These are phyloP conservation scores for Hylia prasina DNA, from an alignment of 2,113 vertebrate species.

Conservation along the genomic window DNA sequence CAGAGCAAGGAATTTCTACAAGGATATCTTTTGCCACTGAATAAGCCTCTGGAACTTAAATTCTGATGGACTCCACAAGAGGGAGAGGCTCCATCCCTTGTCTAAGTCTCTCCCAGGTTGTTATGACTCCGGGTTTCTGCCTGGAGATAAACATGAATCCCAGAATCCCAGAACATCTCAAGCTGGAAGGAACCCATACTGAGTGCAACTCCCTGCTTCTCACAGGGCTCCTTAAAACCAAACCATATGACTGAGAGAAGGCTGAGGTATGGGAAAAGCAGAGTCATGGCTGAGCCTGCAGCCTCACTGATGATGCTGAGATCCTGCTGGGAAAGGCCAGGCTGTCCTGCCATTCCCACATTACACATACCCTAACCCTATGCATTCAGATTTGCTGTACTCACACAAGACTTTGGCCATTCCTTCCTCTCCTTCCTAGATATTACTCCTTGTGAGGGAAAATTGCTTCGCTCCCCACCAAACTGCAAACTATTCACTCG, in stretches of 20 bases:
- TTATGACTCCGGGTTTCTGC: background rate
- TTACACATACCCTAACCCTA: rapidly evolving
- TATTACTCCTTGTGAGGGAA: background rate
- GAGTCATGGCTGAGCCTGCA: background rate
- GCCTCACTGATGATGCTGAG: background rate
- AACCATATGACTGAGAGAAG: background rate
- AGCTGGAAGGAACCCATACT: background rate
- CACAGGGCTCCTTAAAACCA: background rate
- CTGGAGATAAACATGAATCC: background rate
- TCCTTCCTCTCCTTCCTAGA: background rate
- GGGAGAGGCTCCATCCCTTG: background rate
- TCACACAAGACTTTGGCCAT: background rate
- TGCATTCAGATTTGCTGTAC: background rate
- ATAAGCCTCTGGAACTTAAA: background rate
- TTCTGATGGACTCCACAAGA: background rate
- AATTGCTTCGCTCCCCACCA: background rate
- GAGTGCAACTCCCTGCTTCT: background rate
- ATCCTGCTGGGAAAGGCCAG: background rate
- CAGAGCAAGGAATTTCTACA: background rate
- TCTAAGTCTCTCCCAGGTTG: background rate
- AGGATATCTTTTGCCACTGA: background rate
- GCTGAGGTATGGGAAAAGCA: background rate
- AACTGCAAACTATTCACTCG: background rate
- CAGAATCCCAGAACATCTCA: background rate
- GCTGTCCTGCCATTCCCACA: background rate